Evolutionary conservation across 2,113 vertebrate species (phyloP).

Genomic region (Choloepus hoffmanni): DNA sequence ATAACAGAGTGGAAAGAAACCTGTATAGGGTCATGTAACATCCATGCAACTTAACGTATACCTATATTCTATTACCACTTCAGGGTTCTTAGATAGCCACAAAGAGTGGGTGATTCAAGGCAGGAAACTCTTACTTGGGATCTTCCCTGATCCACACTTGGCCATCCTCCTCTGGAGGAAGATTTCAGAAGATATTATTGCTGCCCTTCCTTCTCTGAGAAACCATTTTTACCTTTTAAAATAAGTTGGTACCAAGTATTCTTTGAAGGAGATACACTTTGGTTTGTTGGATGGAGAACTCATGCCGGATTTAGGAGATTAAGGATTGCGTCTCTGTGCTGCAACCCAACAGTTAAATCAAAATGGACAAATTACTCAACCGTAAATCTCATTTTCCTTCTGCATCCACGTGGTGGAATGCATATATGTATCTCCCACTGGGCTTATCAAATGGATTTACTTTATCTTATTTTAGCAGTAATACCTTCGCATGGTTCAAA

Average conservation of each 20-base stretch:
- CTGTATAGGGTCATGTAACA: background rate
- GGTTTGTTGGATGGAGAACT: background rate
- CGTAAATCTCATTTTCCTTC: background rate
- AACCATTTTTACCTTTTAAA: conserved; percentile 2
- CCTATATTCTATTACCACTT: background rate
- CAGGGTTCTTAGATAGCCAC: background rate
- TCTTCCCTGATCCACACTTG: background rate
- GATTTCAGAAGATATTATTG: background rate
- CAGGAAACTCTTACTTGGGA: background rate
- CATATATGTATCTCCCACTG: background rate
- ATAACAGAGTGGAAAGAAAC: conserved; percentile 13
- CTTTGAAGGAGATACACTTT: conserved; percentile 1
- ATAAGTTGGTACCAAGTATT: background rate
- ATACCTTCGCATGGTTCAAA: background rate
- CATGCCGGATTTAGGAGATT: background rate
- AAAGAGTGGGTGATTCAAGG: background rate
- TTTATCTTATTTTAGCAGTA: background rate
- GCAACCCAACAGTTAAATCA: background rate
- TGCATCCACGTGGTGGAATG: background rate
- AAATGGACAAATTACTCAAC: background rate
- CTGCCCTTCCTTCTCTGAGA: background rate
- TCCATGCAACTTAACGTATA: background rate
- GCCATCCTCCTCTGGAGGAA: background rate
- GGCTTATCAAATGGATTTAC: background rate
- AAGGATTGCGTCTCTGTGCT: background rate